phyloP scores from a whole-genome alignment of 2,888 invertebrate genomes.

The Teleogryllus oceanicus region DNA sequence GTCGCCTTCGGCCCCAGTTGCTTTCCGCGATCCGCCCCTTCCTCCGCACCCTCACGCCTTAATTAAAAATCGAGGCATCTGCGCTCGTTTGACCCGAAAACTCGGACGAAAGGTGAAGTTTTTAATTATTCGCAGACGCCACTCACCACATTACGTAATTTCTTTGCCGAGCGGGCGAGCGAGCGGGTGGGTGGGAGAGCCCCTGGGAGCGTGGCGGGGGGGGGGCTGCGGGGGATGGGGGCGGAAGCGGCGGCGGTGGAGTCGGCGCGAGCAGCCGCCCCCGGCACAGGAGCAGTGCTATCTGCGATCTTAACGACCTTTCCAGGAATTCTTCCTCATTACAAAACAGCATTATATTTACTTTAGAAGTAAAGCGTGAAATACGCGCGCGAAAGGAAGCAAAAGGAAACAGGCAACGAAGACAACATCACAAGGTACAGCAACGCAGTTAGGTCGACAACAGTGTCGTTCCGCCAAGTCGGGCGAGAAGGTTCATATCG shows the following conservation, averaged over 20 bases:
- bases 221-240: too few species aligned
- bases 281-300: neutral
- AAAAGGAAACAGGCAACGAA: neutral
- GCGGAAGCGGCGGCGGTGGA: too few species aligned
- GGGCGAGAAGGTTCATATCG: too few species aligned
- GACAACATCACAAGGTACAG: too few species aligned
- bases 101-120: slow-evolving; percentile 1
- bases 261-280: too few species aligned
- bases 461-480: too few species aligned
- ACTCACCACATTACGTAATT: slow-evolving; percentile 1
- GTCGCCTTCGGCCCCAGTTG: too few species aligned
- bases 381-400: neutral
- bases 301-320: slow-evolving; percentile 18
- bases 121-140: slow-evolving; percentile 18
- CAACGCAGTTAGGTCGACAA: too few species aligned
- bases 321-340: neutral
- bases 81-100: slow-evolving; percentile 18
- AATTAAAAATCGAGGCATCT: slow-evolving; percentile 12
- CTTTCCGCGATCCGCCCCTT: too few species aligned
- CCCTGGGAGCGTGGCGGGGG: too few species aligned
- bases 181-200: too few species aligned
- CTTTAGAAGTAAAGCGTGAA: slow-evolving; percentile 3
- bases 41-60: neutral
- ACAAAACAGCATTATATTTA: slow-evolving; percentile 18
- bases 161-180: neutral